These are phyloP conservation scores for Agrochola circellaris DNA, from an alignment of 2,888 invertebrate genomes.

Conservation along the genomic window DNA sequence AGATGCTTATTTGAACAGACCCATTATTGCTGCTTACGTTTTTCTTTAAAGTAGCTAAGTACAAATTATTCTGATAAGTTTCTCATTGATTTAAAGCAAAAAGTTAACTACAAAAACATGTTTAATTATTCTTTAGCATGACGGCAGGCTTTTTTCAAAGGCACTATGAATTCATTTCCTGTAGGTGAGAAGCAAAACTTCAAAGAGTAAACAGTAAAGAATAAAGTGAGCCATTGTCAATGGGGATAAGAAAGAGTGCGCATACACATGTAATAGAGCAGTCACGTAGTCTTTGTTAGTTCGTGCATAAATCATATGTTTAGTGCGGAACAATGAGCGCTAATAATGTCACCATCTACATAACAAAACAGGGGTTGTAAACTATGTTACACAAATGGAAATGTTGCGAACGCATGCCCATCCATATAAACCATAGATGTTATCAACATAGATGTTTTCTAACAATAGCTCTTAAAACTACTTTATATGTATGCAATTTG, in stretches of 20 bases:
- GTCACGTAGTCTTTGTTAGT: slow-evolving; percentile 68
- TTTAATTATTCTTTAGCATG: slow-evolving; percentile 24
- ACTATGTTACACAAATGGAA: slow-evolving; percentile 68
- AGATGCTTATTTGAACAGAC: slow-evolving; percentile 16
- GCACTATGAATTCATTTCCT: slow-evolving; percentile 32
- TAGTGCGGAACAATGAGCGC: slow-evolving; percentile 73
- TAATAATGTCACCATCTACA: slow-evolving; percentile 78
- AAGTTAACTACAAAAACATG: slow-evolving; percentile 27
- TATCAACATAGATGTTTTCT: slow-evolving; percentile 53
- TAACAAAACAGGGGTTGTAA: slow-evolving; percentile 79
- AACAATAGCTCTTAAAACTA: slow-evolving; percentile 60
- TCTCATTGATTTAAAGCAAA: slow-evolving; percentile 34
- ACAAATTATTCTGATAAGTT: slow-evolving; percentile 26
- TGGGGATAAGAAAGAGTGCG: slow-evolving; percentile 56
- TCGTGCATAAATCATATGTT: slow-evolving; percentile 74
- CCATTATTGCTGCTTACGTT: not conserved
- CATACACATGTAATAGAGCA: slow-evolving; percentile 56
- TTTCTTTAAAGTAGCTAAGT: slow-evolving; percentile 14
- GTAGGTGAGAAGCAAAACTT: slow-evolving; percentile 38
- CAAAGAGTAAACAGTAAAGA: slow-evolving; percentile 47
- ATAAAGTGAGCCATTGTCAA: slow-evolving; percentile 43
- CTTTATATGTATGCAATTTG: slow-evolving; percentile 37
- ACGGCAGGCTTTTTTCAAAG: slow-evolving; percentile 31
- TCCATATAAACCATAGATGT: slow-evolving; percentile 50
- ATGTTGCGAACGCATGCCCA: slow-evolving; percentile 62